Evolutionary conservation across 2,113 vertebrate species (phyloP).

Genomic region (Jacana jacana): DNA sequence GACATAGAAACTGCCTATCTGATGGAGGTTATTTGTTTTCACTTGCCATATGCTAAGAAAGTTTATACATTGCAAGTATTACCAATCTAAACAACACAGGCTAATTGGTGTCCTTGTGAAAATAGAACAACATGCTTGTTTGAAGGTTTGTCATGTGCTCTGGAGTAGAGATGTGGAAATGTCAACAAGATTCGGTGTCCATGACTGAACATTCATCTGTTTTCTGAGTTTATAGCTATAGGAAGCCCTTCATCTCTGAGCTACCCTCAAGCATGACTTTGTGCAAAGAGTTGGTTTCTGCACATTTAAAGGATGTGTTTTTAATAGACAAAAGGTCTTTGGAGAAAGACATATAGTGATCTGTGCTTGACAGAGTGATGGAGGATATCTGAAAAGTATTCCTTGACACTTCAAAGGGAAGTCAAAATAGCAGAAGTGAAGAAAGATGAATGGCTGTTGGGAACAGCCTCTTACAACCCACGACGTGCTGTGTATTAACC

Average conservation of each 20-base stretch:
- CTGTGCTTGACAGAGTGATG: slow-evolving; percentile 39
- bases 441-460: background rate
- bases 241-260: slow-evolving; percentile 6
- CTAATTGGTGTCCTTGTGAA: slow-evolving; percentile 66
- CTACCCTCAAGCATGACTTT: background rate
- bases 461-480: background rate
- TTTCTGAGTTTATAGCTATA: slow-evolving; percentile 8
- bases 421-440: slow-evolving; percentile 15
- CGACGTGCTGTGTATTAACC: background rate
- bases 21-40: slow-evolving; percentile 68
- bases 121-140: slow-evolving; percentile 71
- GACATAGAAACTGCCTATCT: slow-evolving; percentile 44
- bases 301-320: background rate
- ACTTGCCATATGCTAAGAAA: slow-evolving; percentile 62
- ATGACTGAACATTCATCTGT: slow-evolving; percentile 14
- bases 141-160: slow-evolving; percentile 64
- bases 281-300: background rate
- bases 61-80: slow-evolving; percentile 63
- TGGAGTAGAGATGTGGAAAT: slow-evolving; percentile 47
- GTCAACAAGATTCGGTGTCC: slow-evolving; percentile 25
- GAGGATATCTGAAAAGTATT: slow-evolving; percentile 15
- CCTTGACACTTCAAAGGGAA: slow-evolving; percentile 10
- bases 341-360: background rate
- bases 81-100: slow-evolving; percentile 69
- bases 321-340: slow-evolving; percentile 17